These are phyloP conservation scores for Galerucella nymphaeae DNA, from an alignment of 2,888 invertebrate species.

Conservation along the genomic window DNA sequence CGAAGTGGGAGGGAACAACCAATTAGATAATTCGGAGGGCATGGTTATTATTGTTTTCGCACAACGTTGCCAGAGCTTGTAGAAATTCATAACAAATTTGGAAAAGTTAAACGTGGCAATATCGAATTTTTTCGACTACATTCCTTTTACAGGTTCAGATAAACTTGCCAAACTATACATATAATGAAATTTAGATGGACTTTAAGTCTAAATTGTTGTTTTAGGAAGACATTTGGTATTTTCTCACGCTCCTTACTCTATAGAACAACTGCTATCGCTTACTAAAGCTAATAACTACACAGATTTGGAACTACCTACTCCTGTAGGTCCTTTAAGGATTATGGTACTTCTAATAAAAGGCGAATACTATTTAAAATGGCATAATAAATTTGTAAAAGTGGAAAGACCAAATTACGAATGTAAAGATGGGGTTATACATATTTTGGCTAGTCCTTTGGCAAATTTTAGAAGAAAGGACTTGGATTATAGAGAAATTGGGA, in stretches of 20 bases:
- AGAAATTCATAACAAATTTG: too few relatives aligned
- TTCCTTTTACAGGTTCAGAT: too few relatives aligned
- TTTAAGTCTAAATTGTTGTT: not conserved
- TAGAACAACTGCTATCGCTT: conserved; percentile 70
- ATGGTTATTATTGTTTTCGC: too few relatives aligned
- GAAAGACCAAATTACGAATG: conserved; percentile 91
- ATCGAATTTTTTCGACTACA: too few relatives aligned
- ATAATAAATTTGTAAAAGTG: conserved; percentile 79
- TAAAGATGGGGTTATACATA: conserved; percentile 93
- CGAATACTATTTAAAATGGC: conserved; percentile 54
- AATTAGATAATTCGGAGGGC: too few relatives aligned
- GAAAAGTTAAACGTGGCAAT: too few relatives aligned
- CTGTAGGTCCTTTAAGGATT: conserved; percentile 50
- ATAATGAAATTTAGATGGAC: too few relatives aligned
- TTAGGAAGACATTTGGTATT: conserved; percentile 85
- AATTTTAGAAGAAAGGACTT: conserved; percentile 38
- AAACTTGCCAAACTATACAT: too few relatives aligned
- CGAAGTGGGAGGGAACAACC: too few relatives aligned
- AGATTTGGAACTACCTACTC: conserved; percentile 42
- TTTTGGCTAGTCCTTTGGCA: conserved; percentile 80
- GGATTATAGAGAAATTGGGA: not conserved
- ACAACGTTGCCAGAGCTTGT: too few relatives aligned
- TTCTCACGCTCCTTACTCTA: conserved; percentile 77
- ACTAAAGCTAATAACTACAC: conserved; percentile 44
- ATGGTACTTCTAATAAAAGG: conserved; percentile 49